Base-by-base conservation (phyloP, 2,797 vertebrate species). In the Pagetopsis macropterus region DNA sequence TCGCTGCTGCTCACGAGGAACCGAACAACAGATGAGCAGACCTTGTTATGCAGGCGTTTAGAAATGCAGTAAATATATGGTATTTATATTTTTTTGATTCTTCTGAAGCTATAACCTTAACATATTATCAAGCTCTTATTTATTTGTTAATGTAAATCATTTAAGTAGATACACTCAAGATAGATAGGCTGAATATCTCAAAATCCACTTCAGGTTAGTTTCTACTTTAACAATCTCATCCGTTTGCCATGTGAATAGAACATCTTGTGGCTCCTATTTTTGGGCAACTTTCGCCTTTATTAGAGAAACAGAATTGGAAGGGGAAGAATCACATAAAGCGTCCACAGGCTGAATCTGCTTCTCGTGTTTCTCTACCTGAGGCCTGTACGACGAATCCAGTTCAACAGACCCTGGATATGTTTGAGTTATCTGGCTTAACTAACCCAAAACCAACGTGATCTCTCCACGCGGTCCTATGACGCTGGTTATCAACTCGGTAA, bases 1-100 rank as follows among this genome's bases (percentile, higher is more conserved):
- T 67, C 11, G 70, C 66, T 50, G 64, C 76, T 63, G 64, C 45
- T 43, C 41, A 37, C 41, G 40, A 60, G 23, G 40, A 41, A 2
- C 15, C 23, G 40, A 21, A 1, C 3, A 52, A 50, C 56, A 57
- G 48, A 44, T 21, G 48, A 54, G 33, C 14, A 15, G 5, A 9
- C 33, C 33, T 37, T 37, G 31, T 40, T 19, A 10, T 65, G 1
- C 37, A 37, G 33, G 8, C 1, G 37, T 37, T 37, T 9, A 37
- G 33, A 37, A 37, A 9, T 9, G 8, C 33, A 37, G 6, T 37
- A 7, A 9, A 37, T 37, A 9, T 37, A 37, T 37, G 33, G 33
- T 37, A 6, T 37, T 37, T 37, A 37, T 37, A 9, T 37, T 37
- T 37, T 37, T 37, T 37, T 9, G 33, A 33, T 54, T 55, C 11